These are phyloP conservation scores for Diacarnus erythraeanus DNA, from an alignment of 37 sponge, comb jelly and placozoan species.

Conservation along the genomic window DNA sequence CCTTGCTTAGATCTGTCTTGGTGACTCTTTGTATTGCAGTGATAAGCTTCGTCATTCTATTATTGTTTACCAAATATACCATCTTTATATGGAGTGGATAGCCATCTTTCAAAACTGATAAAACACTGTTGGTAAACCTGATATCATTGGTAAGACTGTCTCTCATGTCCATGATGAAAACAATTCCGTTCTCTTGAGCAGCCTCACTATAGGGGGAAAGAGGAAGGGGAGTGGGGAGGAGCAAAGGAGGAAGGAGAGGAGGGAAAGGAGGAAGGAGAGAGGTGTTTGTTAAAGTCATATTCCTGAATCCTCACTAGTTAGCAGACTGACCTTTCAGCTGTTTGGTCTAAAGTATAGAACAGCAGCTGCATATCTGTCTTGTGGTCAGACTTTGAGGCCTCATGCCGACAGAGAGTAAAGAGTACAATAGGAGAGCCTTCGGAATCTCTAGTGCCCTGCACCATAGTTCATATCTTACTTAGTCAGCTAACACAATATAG, in stretches of 20 bases:
- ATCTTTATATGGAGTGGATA: constrained; percentile 55
- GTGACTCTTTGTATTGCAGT: background rate
- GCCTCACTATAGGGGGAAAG: constrained; percentile 14
- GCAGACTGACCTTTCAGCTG: constrained; percentile 16
- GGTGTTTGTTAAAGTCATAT: background rate
- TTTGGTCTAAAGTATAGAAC: constrained; percentile 36
- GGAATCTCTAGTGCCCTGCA: constrained; percentile 38
- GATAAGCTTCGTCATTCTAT: constrained; percentile 7
- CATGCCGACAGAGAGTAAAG: constrained; percentile 33
- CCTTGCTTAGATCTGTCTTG: constrained; percentile 7
- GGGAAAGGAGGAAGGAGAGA: background rate
- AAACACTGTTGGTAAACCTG: background rate
- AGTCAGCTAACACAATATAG: background rate
- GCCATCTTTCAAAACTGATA: constrained; percentile 31
- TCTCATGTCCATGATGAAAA: constrained; percentile 41
- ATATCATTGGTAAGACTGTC: constrained; percentile 16
- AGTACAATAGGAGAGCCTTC: constrained; percentile 51
- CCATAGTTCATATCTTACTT: background rate
- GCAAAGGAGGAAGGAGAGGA: background rate
- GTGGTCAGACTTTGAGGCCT: constrained; percentile 15
- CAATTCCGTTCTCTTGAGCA: constrained; percentile 46
- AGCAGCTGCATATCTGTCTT: constrained; percentile 50
- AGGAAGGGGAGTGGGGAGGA: background rate
- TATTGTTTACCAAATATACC: constrained; percentile 42
- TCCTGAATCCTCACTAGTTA: no score